Conservation (phyloP, 64 coral and sea anemone species). For the Pocillopora verrucosa region DNA sequence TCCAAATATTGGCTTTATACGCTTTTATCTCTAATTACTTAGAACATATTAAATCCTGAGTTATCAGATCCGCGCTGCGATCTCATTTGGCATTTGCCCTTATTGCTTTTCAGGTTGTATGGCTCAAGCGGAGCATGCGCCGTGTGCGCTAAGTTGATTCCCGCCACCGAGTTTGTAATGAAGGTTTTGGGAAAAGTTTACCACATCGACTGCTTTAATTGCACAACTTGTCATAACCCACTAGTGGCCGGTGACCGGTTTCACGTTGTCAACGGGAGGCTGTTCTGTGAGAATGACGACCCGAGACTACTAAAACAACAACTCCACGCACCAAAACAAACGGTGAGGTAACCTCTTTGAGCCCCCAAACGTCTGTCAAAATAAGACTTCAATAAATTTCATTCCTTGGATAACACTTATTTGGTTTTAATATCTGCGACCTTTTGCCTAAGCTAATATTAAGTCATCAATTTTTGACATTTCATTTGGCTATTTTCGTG, state of each 20-base stretch:
- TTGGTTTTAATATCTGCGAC: slow-evolving; percentile 94
- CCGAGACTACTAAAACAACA: slow-evolving; percentile 86
- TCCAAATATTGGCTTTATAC: slow-evolving; percentile 96
- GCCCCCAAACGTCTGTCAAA: slow-evolving; percentile 76
- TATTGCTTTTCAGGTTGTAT: slow-evolving; percentile 86
- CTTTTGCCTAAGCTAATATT: slow-evolving; percentile 93
- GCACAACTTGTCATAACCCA: slow-evolving; percentile 91
- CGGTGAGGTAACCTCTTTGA: slow-evolving; percentile 62
- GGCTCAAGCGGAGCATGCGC: slow-evolving; percentile 97
- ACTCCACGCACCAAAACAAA: slow-evolving; percentile 89
- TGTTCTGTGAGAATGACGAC: slow-evolving; percentile 98
- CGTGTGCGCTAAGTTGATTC: slow-evolving; percentile 88
- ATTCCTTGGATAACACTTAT: slow-evolving; percentile 57
- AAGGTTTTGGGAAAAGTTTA: slow-evolving; percentile 98
- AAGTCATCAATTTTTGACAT: slow-evolving; percentile 85
- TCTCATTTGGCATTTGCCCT: slow-evolving; percentile 52
- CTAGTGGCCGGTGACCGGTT: slow-evolving; percentile 92
- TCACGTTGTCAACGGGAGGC: slow-evolving; percentile 93
- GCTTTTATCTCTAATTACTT: slow-evolving; percentile 96
- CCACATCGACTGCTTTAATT: slow-evolving; percentile 92
- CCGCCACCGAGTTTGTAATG: slow-evolving; percentile 96
- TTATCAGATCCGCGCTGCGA: slow-evolving; percentile 72
- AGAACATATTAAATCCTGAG: slow-evolving; percentile 86
- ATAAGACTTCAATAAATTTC: slow-evolving; percentile 71
- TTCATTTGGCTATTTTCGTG: slow-evolving; percentile 65